Percentiles rank a stretch among this genome's conserved stretches.
Conservation (phyloP, 2,888 invertebrate species). For the Hipparchia sbordonii region DNA sequence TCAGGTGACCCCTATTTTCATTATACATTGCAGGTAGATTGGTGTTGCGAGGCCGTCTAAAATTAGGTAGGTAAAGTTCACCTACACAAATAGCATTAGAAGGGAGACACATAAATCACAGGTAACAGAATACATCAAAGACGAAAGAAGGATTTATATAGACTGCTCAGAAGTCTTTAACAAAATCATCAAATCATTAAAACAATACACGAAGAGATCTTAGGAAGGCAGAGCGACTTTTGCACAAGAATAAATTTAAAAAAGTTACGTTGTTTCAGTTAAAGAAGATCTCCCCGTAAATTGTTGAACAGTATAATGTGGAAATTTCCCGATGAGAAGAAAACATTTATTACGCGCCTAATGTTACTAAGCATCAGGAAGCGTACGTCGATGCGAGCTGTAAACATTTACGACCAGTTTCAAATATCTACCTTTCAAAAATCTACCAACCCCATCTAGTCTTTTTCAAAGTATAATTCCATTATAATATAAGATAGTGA, state of each 20-base stretch:
- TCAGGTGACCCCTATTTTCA: conserved; percentile 73
- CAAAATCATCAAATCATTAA: conserved; percentile 48
- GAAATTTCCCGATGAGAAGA: conserved; percentile 69
- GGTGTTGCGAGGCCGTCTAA: conserved; percentile 59
- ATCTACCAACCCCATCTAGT: conserved; percentile 33
- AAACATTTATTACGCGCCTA: conserved; percentile 83
- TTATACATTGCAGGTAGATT: conserved; percentile 51
- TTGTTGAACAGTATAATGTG: conserved; percentile 56
- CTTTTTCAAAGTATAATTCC: conserved; percentile 20
- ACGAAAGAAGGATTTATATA: conserved; percentile 63
- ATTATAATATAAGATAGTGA: conserved; percentile 51
- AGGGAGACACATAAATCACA: conserved; percentile 66
- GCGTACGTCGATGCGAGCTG: conserved; percentile 78
- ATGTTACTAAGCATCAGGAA: conserved; percentile 80
- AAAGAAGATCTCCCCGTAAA: conserved; percentile 30
- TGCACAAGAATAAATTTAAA: background rate
- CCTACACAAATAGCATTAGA: conserved; percentile 59
- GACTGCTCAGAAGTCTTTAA: conserved; percentile 53
- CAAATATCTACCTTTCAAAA: conserved; percentile 66
- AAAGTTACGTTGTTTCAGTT: background rate
- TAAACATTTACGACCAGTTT: conserved; percentile 77
- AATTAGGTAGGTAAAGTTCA: conserved; percentile 58
- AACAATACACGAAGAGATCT: conserved; percentile 57
- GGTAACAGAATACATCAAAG: conserved; percentile 75
- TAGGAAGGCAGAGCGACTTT: background rate